Conservation (phyloP, 2,888 invertebrate species). For the Chrysolina americana region DNA sequence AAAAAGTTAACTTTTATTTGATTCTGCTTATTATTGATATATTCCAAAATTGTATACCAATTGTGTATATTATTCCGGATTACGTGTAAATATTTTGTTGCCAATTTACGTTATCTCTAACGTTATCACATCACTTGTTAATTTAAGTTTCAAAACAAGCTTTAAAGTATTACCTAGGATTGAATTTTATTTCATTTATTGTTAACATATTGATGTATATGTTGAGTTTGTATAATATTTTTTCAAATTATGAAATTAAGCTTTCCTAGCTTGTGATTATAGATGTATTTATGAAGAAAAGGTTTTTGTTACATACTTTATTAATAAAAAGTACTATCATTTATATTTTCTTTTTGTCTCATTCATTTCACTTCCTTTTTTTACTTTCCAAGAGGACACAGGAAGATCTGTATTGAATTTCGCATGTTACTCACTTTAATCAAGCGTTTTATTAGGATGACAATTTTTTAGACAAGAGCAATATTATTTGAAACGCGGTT, state of each 20-base stretch:
- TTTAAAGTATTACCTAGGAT: constrained; percentile 55
- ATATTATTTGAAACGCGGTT: constrained; percentile 12
- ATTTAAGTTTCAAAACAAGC: constrained; percentile 56
- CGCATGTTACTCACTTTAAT: not conserved
- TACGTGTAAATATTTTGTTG: constrained; percentile 54
- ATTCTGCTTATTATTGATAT: constrained; percentile 49
- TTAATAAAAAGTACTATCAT: constrained; percentile 66
- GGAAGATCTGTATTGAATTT: not conserved
- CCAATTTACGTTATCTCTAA: constrained; percentile 57
- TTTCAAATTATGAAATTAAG: constrained; percentile 46
- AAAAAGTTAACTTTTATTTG: constrained; percentile 42
- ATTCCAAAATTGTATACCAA: constrained; percentile 47
- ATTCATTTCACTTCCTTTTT: constrained; percentile 52
- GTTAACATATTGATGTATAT: constrained; percentile 51
- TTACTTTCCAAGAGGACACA: constrained; percentile 29
- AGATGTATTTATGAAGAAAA: constrained; percentile 65
- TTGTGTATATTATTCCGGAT: constrained; percentile 43
- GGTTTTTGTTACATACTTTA: constrained; percentile 66
- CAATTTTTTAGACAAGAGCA: constrained; percentile 14
- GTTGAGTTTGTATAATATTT: constrained; percentile 52
- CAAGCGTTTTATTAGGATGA: not conserved
- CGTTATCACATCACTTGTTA: constrained; percentile 57
- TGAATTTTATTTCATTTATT: constrained; percentile 49
- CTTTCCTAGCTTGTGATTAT: constrained; percentile 58
- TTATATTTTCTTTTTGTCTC: constrained; percentile 60